These are phyloP conservation scores for Stigmatopora nigra DNA, from an alignment of 2,113 vertebrate species.

Conservation along the genomic window DNA sequence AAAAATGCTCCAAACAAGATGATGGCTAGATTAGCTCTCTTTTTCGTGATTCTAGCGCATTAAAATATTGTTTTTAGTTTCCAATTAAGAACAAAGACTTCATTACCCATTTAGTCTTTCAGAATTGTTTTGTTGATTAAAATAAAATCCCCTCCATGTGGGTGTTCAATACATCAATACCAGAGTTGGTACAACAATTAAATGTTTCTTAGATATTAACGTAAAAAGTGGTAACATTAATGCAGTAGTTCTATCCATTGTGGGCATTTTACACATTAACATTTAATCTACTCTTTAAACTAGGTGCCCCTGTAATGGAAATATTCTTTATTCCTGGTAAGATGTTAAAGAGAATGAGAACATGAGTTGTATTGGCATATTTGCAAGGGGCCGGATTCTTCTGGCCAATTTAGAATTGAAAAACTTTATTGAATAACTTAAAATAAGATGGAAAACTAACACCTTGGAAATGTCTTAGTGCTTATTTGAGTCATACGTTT, in stretches of 20 bases:
- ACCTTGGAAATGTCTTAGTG: background rate
- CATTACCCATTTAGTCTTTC: slow-evolving; percentile 10
- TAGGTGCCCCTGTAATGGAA: background rate
- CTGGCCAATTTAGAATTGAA: background rate
- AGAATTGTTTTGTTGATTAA: slow-evolving; percentile 40
- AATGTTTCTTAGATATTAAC: background rate
- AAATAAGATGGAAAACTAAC: background rate
- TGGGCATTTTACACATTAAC: no score
- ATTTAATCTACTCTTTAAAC: background rate
- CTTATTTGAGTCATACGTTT: background rate
- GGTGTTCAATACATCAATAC: slow-evolving; percentile 39
- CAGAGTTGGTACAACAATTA: background rate
- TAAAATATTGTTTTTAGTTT: background rate
- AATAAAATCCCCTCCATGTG: slow-evolving; percentile 29
- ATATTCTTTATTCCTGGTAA: background rate
- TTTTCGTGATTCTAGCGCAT: slow-evolving; percentile 10
- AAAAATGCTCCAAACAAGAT: background rate
- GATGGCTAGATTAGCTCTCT: slow-evolving; percentile 3
- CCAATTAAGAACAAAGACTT: background rate
- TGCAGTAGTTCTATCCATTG: background rate
- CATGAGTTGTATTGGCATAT: no score
- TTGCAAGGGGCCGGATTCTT: background rate
- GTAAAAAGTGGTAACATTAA: background rate
- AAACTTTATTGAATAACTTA: background rate
- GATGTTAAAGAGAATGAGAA: background rate